Base-by-base conservation (phyloP, 2,888 invertebrate species). In the Desoria tigrina region DNA sequence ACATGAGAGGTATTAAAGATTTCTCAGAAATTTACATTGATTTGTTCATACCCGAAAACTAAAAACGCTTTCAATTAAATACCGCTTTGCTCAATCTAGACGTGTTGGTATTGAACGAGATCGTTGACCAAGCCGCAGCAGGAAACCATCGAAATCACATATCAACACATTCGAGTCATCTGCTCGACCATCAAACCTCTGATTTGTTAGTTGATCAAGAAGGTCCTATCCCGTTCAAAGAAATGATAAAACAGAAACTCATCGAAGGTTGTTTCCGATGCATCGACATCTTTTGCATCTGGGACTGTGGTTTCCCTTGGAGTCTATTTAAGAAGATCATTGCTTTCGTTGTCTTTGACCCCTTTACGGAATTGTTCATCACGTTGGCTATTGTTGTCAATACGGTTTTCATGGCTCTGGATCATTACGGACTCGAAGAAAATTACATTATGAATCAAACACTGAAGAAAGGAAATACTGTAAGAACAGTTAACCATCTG, bases 321-420 rank as follows among this genome's bases (percentile, higher is more conserved):
- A 85, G 93, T 78, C 88, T 89, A 82, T 86, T 97, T 80, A 92
- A 94, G 84, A 93, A 94, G 16, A 84, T 65, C 37, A 89, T 90
- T 68, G 87, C 89, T 16, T 84, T 94, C 72, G 84, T 98, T 78
- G 95, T 98, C 76, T 95, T 97, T 83, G 97, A 98, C 84, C 94
- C 97, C 7, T 98, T 98, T 82, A 93, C 96, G 77, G 98, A 98
- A 81, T 85, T 98, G 77, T 96, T 97, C 83, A 97, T 98, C 81
- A 98, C 97, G 32, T 86, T 98, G 68, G 97, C 96, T 83, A 98
- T 98, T 83, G 92, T 97, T 72, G 93, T 95, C 79, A 98, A 98
- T 82, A 98, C 97, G 11, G 84, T 71, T 23, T 93, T 95, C 81
- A 86, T 96, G 79, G 94, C 95, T 62, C 85, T 92, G 82, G 95